Percentiles rank a stretch among this genome's conserved stretches.
These are phyloP conservation scores for Folsomia candida DNA, from an alignment of 2,888 invertebrate genomes.

Conservation along the genomic window DNA sequence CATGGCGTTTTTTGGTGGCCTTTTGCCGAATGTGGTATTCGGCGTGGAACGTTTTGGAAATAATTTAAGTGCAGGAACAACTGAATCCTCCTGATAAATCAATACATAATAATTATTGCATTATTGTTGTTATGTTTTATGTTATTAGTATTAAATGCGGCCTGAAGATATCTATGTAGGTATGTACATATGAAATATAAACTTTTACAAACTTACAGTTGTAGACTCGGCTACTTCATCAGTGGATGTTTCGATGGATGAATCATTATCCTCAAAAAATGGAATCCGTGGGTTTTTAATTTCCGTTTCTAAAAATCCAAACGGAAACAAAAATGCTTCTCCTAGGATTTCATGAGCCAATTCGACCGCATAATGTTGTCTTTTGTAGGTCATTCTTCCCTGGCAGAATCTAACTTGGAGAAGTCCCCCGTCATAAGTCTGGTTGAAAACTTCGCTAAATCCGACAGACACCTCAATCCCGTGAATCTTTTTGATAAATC, in stretches of 20 bases:
- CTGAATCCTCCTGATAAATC: too few species aligned
- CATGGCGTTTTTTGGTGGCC: neutral
- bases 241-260: neutral
- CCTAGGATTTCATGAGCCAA: slow-evolving; percentile 64
- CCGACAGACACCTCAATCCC: slow-evolving; percentile 71
- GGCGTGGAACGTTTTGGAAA: neutral
- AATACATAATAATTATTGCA: too few species aligned
- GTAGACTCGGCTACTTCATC: neutral
- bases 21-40: neutral
- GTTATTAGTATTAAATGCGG: too few species aligned
- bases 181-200: too few species aligned
- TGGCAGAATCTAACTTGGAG: slow-evolving; percentile 72
- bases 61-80: too few species aligned
- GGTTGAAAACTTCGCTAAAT: slow-evolving; percentile 73
- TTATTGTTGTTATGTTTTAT: too few species aligned
- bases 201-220: neutral
- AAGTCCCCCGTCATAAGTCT: slow-evolving; percentile 70
- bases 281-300: slow-evolving; percentile 59
- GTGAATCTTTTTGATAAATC: slow-evolving; percentile 68
- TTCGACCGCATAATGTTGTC: slow-evolving; percentile 73
- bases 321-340: slow-evolving; percentile 70
- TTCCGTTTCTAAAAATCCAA: slow-evolving; percentile 55
- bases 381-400: slow-evolving; percentile 63
- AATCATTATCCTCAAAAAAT: slow-evolving; percentile 44
- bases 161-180: too few species aligned